Conservation (phyloP, 2,888 invertebrate genomes). For the Sesamia inferens region DNA sequence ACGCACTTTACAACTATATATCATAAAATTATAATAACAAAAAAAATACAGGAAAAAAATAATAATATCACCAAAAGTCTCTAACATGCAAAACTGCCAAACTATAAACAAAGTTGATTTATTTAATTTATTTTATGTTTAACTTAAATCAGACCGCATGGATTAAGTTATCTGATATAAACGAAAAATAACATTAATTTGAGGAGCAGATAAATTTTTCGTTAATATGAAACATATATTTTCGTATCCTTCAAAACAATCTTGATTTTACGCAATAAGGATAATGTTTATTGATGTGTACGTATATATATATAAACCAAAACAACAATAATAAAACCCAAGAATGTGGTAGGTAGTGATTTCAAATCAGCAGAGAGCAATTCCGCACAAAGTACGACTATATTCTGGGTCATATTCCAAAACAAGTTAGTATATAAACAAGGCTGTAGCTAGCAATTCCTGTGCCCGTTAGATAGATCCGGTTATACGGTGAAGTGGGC, state of each 20-base stretch:
- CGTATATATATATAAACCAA: not conserved
- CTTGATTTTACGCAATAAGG: not conserved
- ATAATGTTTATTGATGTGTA: too few species aligned
- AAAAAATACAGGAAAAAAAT: too few species aligned
- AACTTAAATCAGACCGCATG: too few species aligned
- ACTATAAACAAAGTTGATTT: too few species aligned
- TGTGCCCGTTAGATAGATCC: slow-evolving; percentile 61
- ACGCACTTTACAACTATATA: too few species aligned
- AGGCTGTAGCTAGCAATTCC: slow-evolving; percentile 59
- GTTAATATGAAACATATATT: too few species aligned
- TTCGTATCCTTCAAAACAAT: not conserved
- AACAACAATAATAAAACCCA: not conserved
- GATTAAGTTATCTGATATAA: too few species aligned
- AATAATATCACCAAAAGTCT: too few species aligned
- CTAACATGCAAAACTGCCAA: too few species aligned
- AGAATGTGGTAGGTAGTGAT: not conserved
- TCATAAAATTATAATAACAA: too few species aligned
- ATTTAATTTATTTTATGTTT: too few species aligned
- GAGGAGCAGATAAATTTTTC: not conserved
- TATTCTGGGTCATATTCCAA: slow-evolving; percentile 58
- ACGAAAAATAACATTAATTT: not conserved
- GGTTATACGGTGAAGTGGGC: slow-evolving; percentile 50
- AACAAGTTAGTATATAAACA: slow-evolving; percentile 60
- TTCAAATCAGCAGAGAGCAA: slow-evolving; percentile 20
- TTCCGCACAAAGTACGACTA: slow-evolving; percentile 32